Percentiles rank a stretch among this genome's conserved stretches.
phyloP scores from a whole-genome alignment of 2,888 invertebrate genomes.

The Pheosia tremula region DNA sequence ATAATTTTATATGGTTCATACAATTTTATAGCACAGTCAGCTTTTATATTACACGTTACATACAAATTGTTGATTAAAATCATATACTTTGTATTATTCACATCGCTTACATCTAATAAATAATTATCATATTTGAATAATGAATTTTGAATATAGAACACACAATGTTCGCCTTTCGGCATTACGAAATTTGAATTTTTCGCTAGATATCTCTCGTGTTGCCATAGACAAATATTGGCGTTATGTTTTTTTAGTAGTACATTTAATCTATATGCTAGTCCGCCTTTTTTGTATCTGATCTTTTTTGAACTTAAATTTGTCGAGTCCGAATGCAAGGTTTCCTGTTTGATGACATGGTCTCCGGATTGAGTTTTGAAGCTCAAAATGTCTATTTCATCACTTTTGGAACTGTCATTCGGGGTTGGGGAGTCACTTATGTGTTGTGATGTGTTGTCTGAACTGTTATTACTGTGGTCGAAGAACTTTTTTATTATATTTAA shows the following conservation, averaged over 20 bases:
- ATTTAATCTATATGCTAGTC: conserved; percentile 71
- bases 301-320: conserved; percentile 51
- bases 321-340: conserved; percentile 9
- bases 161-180: conserved; percentile 58
- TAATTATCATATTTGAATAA: conserved; percentile 63
- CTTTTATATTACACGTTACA: conserved; percentile 48
- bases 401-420: conserved; percentile 53
- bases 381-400: conserved; percentile 62
- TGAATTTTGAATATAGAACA: conserved; percentile 59
- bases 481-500: conserved; percentile 60
- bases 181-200: conserved; percentile 70
- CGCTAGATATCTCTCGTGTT: conserved; percentile 81
- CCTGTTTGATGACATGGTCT: conserved; percentile 17
- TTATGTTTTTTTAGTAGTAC: conserved; percentile 74
- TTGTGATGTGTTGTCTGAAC: conserved; percentile 59
- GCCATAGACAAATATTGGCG: conserved; percentile 76
- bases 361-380: conserved; percentile 47
- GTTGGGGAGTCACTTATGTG: conserved; percentile 63
- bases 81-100: conserved; percentile 47
- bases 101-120: conserved; percentile 54
- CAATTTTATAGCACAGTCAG: conserved; percentile 57
- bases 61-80: conserved; percentile 61
- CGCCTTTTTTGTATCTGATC: conserved; percentile 73
- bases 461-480: conserved; percentile 63
- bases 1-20: conserved; percentile 64